phyloP scores from a whole-genome alignment of 2,113 vertebrate genomes.

The Pungitius pungitius region DNA sequence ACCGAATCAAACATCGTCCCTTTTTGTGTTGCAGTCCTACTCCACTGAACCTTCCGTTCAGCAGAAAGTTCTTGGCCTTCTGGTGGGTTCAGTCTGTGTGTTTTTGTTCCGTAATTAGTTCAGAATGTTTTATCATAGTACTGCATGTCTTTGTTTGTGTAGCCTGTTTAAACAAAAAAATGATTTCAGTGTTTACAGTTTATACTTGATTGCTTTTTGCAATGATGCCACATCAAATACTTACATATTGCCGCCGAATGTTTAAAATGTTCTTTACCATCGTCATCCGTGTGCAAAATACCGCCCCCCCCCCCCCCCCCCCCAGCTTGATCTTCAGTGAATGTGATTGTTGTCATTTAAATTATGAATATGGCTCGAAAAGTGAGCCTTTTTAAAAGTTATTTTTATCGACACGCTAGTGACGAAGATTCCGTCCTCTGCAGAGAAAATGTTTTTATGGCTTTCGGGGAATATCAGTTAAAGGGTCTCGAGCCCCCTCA shows the following conservation, averaged over 20 bases:
- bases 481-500: background rate
- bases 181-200: background rate
- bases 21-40: conserved; percentile 83
- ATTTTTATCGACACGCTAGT: background rate
- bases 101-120: background rate
- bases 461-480: background rate
- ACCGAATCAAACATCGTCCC: background rate
- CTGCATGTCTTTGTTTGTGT: background rate
- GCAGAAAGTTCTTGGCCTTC: conserved; percentile 91
- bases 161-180: background rate
- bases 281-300: background rate
- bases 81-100: conserved; percentile 83
- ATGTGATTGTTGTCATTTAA: background rate
- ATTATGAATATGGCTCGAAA: background rate
- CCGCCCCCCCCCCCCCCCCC: no score
- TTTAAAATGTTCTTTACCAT: background rate
- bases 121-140: background rate
- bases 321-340: background rate
- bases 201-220: background rate
- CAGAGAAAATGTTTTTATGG: background rate
- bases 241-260: background rate
- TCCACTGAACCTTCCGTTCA: conserved; percentile 88
- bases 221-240: background rate
- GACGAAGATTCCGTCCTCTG: background rate
- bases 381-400: background rate